Evolutionary conservation across 2,113 vertebrate genomes (phyloP).

Genomic region (Acinonyx jubatus): DNA sequence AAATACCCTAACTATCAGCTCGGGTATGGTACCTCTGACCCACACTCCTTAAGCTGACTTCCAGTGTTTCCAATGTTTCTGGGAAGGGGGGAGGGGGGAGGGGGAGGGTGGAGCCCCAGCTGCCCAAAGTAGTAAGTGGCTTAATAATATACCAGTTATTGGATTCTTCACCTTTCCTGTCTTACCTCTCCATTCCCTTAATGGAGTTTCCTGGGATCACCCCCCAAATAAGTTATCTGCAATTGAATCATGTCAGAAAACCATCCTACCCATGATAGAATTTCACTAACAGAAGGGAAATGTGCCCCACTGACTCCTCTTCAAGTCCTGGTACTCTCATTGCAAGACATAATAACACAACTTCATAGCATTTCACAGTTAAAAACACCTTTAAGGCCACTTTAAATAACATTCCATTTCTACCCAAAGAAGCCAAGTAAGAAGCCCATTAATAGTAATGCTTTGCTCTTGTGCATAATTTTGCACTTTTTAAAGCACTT

Average conservation of each 20-base stretch:
- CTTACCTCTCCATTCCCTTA: neutral
- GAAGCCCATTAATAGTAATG: slow-evolving; percentile 62
- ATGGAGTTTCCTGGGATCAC: neutral
- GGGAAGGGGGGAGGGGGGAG: no score
- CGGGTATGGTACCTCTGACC: neutral
- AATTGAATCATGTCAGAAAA: neutral
- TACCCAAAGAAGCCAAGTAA: slow-evolving; percentile 41
- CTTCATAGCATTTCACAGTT: neutral
- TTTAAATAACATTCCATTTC: slow-evolving; percentile 65
- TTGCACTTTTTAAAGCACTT: slow-evolving; percentile 73
- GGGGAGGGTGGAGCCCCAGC: neutral
- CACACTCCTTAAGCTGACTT: neutral
- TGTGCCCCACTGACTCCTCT: neutral
- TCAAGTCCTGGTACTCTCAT: neutral
- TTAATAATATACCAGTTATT: neutral
- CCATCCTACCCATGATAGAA: neutral
- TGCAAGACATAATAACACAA: neutral
- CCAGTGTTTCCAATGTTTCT: neutral
- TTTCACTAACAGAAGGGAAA: neutral
- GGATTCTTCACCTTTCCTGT: neutral
- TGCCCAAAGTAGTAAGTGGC: neutral
- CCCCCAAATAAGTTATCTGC: neutral
- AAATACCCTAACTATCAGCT: neutral
- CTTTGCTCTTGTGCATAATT: slow-evolving; percentile 71
- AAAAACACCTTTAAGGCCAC: neutral